Base-by-base conservation (phyloP, 2,888 invertebrate genomes). In the Agrotis puta region DNA sequence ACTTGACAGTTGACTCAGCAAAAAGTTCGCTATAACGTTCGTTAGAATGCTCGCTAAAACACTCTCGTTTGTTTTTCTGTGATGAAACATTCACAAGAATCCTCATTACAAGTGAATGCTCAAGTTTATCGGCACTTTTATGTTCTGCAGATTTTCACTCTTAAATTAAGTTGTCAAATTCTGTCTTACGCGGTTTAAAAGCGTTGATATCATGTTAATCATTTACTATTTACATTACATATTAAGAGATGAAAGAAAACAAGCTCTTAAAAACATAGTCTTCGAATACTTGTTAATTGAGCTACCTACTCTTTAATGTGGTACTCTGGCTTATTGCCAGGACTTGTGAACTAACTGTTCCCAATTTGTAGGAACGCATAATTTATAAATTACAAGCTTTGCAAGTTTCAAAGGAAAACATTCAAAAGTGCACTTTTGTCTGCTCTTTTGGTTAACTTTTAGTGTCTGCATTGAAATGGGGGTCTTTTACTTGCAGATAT, bases 351-450 rank as follows among this genome's bases (percentile, higher is more conserved):
- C 66, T 59, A 58, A 59, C 54, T 57, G 47, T n/a, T 24, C 50
- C 59, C 53, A 70, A 79, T 74, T 75, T 70, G 61, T 43, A 20
- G 20, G 22, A 63, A 62, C 57, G 70, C 64, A 65, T 80, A 76
- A 76, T 78, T 76, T 76, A 80, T 57, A 80, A 75, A 80, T 62
- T 78, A 75, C 57, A 75, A 50, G 70, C 77, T 56, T 64, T 59
- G 76, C 24, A 18, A 63, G 47, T 70, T 76, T 65, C 58, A 51
- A 59, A 61, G 45, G 24, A 33, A 74, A 57, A 74, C 47, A 59
- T 56, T 20, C 16, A 27, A 57, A 62, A 80, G 27, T 50, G 61
- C 20, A 51, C 20, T 62, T 79, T 58, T 39, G 53, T 50, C 45
- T 63, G 57, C 43, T 39, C 18, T 45, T 63, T 63, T 47, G 4